These are phyloP conservation scores for Pardosa pseudoannulata DNA, from an alignment of 2,888 invertebrate genomes.

Conservation along the genomic window DNA sequence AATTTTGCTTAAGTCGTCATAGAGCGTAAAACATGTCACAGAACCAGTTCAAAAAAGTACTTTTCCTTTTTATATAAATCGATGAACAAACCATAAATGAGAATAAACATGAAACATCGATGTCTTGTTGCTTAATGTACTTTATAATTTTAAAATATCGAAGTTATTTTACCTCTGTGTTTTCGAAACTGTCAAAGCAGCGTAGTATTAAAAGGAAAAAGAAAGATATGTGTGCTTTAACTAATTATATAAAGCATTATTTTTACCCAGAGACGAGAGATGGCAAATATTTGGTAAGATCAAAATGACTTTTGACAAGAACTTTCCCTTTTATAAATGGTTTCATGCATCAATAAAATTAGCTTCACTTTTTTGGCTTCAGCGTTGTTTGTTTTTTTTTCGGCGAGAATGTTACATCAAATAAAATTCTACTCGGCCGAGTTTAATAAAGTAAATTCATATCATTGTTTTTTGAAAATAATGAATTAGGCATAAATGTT, in stretches of 20 bases:
- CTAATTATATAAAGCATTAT: not conserved
- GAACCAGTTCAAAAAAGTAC: not conserved
- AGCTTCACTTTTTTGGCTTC: too few relatives aligned
- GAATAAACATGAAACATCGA: slow-evolving; percentile 13
- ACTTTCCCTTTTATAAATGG: not conserved
- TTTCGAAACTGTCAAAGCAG: not conserved
- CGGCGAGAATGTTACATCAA: too few relatives aligned
- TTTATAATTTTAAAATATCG: not conserved
- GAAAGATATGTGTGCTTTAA: not conserved
- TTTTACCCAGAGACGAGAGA: not conserved
- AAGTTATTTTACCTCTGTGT: not conserved
- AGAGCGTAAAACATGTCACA: not conserved
- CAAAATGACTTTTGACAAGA: not conserved
- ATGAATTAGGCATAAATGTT: too few relatives aligned
- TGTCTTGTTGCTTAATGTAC: not conserved
- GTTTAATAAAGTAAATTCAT: too few relatives aligned
- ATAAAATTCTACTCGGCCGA: too few relatives aligned
- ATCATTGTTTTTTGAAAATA: too few relatives aligned
- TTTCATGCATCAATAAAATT: not conserved
- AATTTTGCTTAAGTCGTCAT: not conserved
- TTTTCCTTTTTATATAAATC: not conserved
- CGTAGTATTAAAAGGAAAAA: not conserved
- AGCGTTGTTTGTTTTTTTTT: too few relatives aligned
- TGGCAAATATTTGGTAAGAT: slow-evolving; percentile 5
- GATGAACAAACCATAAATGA: not conserved